phyloP scores from a whole-genome alignment of 2,888 invertebrate species.

The Erpobdella octoculata region DNA sequence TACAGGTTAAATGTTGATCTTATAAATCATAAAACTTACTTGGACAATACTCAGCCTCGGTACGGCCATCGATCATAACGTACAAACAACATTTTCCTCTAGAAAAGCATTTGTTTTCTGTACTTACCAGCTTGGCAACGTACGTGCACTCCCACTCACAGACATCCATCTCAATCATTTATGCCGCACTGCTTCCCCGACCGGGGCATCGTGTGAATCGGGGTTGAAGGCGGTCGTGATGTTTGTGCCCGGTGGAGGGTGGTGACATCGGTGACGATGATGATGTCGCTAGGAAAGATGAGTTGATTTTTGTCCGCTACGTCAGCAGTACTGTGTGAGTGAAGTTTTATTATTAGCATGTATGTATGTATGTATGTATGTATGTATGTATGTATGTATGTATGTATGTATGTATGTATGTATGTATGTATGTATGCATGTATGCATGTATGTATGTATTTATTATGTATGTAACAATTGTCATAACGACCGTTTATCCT shows the following conservation, averaged over 20 bases:
- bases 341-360: not conserved
- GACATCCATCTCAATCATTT: not conserved
- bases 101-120: constrained; percentile 7
- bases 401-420: not conserved
- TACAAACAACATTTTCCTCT: not conserved
- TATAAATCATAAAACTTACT: no score
- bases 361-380: not conserved
- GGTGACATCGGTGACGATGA: constrained; percentile 3
- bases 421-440: constrained; percentile 1
- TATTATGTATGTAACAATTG: not conserved
- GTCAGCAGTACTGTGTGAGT: not conserved
- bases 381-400: not conserved
- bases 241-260: not conserved
- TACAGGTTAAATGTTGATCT: no score
- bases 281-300: constrained; percentile 6
- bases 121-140: no score
- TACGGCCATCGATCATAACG: not conserved
- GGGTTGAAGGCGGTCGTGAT: not conserved
- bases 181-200: not conserved
- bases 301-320: not conserved
- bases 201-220: not conserved
- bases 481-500: no score
- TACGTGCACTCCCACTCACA: not conserved
- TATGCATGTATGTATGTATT: not conserved
- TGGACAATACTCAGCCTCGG: not conserved